Evolutionary conservation across 1,140 invertebrate genomes (phyloP).

Genomic region (Leptinotarsa undecemlineata): DNA sequence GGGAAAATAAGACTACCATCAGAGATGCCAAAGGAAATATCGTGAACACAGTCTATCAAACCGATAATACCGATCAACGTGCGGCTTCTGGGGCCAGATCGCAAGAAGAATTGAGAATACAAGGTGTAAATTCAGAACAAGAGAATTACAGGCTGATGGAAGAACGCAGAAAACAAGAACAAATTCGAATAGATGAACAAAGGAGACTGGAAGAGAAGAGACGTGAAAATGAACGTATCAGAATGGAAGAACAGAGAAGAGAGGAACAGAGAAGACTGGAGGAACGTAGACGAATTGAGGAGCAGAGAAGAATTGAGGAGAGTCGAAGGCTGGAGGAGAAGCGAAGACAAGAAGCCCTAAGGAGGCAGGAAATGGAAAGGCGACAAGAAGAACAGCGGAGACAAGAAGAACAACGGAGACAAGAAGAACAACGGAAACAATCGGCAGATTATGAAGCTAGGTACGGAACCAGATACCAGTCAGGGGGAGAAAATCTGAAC

Average conservation of each 20-base stretch:
- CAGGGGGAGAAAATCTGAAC: constrained; percentile 7
- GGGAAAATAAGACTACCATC: constrained; percentile 39
- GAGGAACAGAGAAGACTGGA: neutral
- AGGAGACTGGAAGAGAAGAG: constrained; percentile 18
- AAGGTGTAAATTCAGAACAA: constrained; percentile 7
- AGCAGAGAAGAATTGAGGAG: constrained; percentile 16
- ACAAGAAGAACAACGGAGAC: constrained; percentile 13
- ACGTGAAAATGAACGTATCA: neutral
- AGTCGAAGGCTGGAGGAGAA: constrained; percentile 11
- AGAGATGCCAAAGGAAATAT: constrained; percentile 38
- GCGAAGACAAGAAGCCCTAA: constrained; percentile 16
- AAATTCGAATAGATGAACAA: constrained; percentile 26
- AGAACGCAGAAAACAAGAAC: constrained; percentile 26
- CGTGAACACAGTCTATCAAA: constrained; percentile 33
- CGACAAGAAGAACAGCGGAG: constrained; percentile 29
- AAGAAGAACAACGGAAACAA: constrained; percentile 19
- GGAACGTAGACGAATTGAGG: neutral
- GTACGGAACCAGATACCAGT: neutral
- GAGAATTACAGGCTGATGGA: constrained; percentile 22
- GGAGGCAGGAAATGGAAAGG: constrained; percentile 29
- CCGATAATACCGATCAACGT: constrained; percentile 21
- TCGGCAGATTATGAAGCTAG: neutral
- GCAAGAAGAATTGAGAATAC: constrained; percentile 17
- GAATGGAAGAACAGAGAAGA: neutral
- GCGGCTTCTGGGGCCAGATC: neutral